A percentile compares a stretch with the other conserved stretches of the same genome.
phyloP scores from a whole-genome alignment of 1,140 invertebrate genomes.

The Meloidogyne chitwoodi region DNA sequence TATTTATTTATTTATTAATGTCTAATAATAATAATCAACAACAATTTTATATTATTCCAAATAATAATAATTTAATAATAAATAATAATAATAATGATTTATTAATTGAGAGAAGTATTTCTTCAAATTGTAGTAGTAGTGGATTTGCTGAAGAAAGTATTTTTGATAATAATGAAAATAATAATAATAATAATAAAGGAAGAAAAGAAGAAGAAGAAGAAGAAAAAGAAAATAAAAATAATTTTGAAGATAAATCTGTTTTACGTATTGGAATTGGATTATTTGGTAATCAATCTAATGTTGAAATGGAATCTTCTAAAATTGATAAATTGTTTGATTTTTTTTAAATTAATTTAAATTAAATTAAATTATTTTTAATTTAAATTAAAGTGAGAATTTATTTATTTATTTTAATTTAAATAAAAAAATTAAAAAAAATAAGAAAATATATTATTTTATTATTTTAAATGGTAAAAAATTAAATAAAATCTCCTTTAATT shows the following conservation, averaged over 20 bases:
- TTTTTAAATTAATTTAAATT: background rate
- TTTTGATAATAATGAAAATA: background rate
- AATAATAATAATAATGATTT: background rate
- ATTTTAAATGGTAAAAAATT: too few species aligned
- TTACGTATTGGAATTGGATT: background rate
- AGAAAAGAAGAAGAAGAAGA: background rate
- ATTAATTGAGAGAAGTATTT: background rate
- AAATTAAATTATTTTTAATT: too few species aligned
- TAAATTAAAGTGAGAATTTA: too few species aligned
- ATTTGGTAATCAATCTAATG: background rate
- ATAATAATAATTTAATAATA: too few species aligned
- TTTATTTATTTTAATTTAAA: too few species aligned
- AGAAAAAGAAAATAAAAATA: background rate
- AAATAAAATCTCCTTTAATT: too few species aligned
- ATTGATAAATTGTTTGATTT: background rate
- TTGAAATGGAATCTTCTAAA: background rate
- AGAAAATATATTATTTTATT: too few species aligned
- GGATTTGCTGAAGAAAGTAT: background rate
- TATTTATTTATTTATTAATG: too few species aligned
- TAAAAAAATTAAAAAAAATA: too few species aligned
- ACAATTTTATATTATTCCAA: background rate
- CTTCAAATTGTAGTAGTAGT: background rate
- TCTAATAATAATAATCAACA: background rate
- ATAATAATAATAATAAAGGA: background rate
- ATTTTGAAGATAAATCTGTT: background rate